Conservation (phyloP, 1,140 invertebrate species). For the Colletes gigas region DNA sequence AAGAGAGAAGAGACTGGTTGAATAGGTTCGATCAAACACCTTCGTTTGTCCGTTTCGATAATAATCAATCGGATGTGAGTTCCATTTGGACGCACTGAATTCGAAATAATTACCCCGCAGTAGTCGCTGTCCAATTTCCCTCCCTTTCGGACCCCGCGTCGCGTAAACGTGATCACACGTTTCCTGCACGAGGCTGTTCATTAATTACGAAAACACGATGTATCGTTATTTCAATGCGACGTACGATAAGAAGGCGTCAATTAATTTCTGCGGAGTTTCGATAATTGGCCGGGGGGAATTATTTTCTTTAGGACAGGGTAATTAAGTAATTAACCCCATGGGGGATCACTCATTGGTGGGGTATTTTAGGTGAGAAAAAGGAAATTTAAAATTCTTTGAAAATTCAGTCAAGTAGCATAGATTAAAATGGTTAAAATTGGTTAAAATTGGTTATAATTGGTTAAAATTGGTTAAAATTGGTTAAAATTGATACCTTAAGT, state of each 20-base stretch:
- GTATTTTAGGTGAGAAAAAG: no score
- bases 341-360: no score
- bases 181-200: background rate
- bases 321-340: no score
- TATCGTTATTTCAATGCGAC: background rate
- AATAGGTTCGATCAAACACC: slow-evolving; percentile 73
- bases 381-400: no score
- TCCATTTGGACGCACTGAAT: slow-evolving; percentile 77
- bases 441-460: no score
- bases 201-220: slow-evolving; percentile 40
- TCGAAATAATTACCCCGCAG: slow-evolving; percentile 76
- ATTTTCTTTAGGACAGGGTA: no score
- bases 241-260: background rate
- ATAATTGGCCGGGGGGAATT: background rate
- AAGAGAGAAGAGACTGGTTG: no score
- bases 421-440: no score
- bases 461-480: no score
- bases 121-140: slow-evolving; percentile 19
- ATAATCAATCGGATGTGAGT: slow-evolving; percentile 78
- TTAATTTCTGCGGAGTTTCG: background rate
- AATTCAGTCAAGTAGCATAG: no score
- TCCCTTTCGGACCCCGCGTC: background rate
- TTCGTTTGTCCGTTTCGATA: slow-evolving; percentile 77
- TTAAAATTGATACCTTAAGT: no score
- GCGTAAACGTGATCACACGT: slow-evolving; percentile 34